Base-by-base conservation (phyloP, 2,113 vertebrate species). In the Uropsilus gracilis region DNA sequence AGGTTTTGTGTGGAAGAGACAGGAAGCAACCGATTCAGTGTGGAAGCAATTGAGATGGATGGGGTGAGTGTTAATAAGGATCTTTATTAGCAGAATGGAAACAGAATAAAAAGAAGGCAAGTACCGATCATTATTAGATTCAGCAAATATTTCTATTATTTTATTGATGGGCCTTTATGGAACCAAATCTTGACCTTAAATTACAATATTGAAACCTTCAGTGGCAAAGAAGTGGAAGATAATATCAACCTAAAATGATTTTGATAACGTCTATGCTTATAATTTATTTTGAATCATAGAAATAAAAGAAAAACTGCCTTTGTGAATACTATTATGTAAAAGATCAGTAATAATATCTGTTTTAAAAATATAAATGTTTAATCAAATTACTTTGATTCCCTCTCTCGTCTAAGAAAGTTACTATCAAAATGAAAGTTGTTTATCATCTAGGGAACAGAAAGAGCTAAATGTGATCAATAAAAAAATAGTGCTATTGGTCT, bases 101-200 rank as follows among this genome's bases (percentile, higher is more conserved):
- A 90, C 1, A 75, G 32, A 66, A 64, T 80, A 76, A 57, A 73
- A 92, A 76, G 63, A 72, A 86, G 28, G 48, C 22, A 94, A 82
- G 63, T 2, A 78, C 16, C n/a, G 17, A 24, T n/a, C 9, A 53
- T 71, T 59, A 77, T 50, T 85, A 90, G 87, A 86, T 48, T 89
- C 86, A 91, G 32, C 61, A 24, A 80, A 32, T 7, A 80, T 85
- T 5, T 46, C 55, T 28, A 34, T 53, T n/a, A n/a, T 42, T 18
- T 69, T 75, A 86, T 82, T 50, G 37, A 44, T 44, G 8, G 55
- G 30, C 24, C 24, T 8, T 48, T 37, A 6, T 32, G 6, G 37
- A 77, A 1, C 17, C 63, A 92, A 83, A 90, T 57, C 18, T 86
- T 94, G 50, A 86, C 55, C 57, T 50, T 83, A 83, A 92, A 80